Evolutionary conservation across 2,113 vertebrate genomes (phyloP).

Genomic region (Prunella fulvescens): DNA sequence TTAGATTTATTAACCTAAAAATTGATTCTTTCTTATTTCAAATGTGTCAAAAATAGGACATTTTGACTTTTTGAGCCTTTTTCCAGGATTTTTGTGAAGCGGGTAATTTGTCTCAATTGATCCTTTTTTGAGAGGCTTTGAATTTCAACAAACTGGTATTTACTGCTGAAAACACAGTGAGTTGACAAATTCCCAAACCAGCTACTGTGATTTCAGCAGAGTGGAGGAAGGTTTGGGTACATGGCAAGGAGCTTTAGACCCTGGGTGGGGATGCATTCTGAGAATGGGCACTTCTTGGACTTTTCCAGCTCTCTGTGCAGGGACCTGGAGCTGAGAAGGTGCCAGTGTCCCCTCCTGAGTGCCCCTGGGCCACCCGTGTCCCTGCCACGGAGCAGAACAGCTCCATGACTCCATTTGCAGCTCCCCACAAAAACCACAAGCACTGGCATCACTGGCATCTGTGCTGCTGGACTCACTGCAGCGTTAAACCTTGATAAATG

Average conservation of each 20-base stretch:
- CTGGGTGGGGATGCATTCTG: not conserved
- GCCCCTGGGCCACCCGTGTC: not conserved
- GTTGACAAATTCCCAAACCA: not conserved
- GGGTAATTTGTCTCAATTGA: conserved; percentile 51
- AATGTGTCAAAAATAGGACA: conserved; percentile 8
- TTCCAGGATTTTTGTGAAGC: conserved; percentile 11
- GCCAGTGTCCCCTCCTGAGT: not conserved
- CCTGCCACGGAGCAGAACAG: not conserved
- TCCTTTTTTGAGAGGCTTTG: conserved; percentile 29
- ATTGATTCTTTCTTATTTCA: conserved; percentile 17
- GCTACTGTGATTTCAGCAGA: not conserved
- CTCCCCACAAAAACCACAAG: not conserved
- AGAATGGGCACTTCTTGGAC: accelerated
- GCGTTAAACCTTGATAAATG: conserved; percentile 6
- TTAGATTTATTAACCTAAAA: conserved; percentile 48
- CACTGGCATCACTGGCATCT: not conserved
- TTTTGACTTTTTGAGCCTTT: conserved; percentile 40
- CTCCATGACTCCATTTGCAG: not conserved
- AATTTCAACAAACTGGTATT: conserved; percentile 27
- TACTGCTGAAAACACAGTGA: not conserved
- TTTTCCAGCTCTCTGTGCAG: not conserved
- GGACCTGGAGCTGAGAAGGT: not conserved
- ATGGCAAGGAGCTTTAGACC: not conserved
- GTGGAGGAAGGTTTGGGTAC: not conserved
- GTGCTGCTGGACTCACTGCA: not conserved